Evolutionary conservation across 2,888 invertebrate species (phyloP), one percentile per base, ranked within the genome.

Genomic region (Xestia c-nigrum): DNA sequence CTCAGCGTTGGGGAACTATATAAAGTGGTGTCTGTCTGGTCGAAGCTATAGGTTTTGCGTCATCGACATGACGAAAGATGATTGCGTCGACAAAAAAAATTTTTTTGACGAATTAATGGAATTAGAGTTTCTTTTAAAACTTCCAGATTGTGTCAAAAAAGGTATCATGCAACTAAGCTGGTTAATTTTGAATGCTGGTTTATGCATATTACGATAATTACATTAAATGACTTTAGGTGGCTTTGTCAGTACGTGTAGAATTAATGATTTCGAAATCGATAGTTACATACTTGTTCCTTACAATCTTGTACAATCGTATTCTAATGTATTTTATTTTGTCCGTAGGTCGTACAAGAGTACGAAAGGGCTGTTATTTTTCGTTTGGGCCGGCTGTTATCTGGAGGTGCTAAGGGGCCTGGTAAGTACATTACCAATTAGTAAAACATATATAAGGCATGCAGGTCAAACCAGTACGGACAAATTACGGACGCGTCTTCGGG

Each of bases 321-420:
- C 21, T 9, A 50, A 50, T 24, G 6, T 38, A 7, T 7, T 63
- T 70, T 43, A 21, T 46, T 72, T 81, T 72, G 50, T 84, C 74
- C 64, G 1, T 85, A 99, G 99, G 99, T 99, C 59, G 99, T 99
- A 4, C 99, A 99, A 92, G 99, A 99, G 92, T 99, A 99, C 93
- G 99, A 99, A 94, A 97, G 99, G 83, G 99, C 99, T 0, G 99
- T 99, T 55, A 99, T 99, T 93, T 99, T 99, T 94, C 98, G 99
- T 70, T 96, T 99, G 76, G 99, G 99, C 10, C 97, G 99, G 78
- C 97, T 99, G 47, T 96, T 99, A 72, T 98, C 98, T 3, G 99
- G 99, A 31, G 99, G 99, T 31, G 99, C 99, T 12, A 99, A 99
- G 94, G 99, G 99, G 83, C 99, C 99, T 88, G 99, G 99, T 98